A percentile compares a stretch with the other conserved stretches of the same genome.
Conservation (phyloP, 2,888 invertebrate genomes). For the Caenorhabditis sp. region DNA sequence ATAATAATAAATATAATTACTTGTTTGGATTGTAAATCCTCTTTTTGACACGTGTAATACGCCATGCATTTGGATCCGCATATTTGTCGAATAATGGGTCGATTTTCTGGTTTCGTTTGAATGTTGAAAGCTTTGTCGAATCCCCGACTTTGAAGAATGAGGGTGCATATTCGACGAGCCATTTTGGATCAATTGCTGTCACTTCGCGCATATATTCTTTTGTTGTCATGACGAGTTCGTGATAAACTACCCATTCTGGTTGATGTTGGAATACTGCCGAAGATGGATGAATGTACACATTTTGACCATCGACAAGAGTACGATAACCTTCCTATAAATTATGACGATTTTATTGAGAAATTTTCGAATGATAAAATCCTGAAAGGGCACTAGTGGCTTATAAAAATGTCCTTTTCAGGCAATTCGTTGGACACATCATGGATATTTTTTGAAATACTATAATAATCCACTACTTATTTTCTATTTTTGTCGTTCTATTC, state of each 20-base stretch:
- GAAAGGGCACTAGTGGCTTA: too few species aligned
- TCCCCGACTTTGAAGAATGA: constrained; percentile 99
- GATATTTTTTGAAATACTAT: neutral
- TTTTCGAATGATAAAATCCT: neutral
- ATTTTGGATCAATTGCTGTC: constrained; percentile 89
- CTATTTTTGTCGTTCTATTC: neutral
- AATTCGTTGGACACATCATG: too few species aligned
- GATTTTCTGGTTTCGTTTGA: constrained; percentile 96
- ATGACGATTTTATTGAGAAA: neutral
- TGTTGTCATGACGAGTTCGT: constrained; percentile 96
- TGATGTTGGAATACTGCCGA: constrained; percentile 96
- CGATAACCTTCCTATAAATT: constrained; percentile 81
- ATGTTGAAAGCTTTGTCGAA: constrained; percentile 95
- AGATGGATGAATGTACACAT: constrained; percentile 96
- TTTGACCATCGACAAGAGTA: constrained; percentile 92
- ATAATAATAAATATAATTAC: constrained; percentile 38
- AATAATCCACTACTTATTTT: neutral
- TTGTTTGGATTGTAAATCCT: constrained; percentile 72
- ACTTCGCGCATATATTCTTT: constrained; percentile 99
- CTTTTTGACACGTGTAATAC: constrained; percentile 81
- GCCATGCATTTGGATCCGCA: constrained; percentile 96
- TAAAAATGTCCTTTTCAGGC: too few species aligned
- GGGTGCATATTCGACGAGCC: constrained; percentile 98
- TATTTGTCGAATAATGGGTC: constrained; percentile 98
- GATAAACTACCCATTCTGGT: constrained; percentile 99